These are phyloP conservation scores for Serilophus lunatus DNA, from an alignment of 2,113 vertebrate species.

Conservation along the genomic window DNA sequence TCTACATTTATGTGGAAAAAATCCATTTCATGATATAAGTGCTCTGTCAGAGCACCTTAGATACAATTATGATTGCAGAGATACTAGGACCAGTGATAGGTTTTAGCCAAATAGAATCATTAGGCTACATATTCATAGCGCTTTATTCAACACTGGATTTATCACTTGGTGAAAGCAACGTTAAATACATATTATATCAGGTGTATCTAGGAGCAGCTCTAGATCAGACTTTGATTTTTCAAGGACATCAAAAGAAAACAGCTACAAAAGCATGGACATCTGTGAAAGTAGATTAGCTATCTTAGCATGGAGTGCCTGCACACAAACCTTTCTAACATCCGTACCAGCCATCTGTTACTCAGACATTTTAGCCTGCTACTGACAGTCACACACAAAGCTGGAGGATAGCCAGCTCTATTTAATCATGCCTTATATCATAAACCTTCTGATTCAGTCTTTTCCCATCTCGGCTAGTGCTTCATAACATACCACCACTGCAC, in stretches of 20 bases:
- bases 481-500: background rate
- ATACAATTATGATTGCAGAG: background rate
- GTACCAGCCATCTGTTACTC: constrained; percentile 31
- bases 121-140: background rate
- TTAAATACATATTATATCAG: background rate
- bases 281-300: constrained; percentile 51
- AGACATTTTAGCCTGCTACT: background rate
- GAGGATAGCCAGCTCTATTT: background rate
- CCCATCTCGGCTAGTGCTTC: background rate
- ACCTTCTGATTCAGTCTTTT: background rate
- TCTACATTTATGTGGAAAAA: background rate
- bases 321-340: constrained; percentile 36
- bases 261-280: constrained; percentile 45
- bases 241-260: constrained; percentile 47
- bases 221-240: background rate
- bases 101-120: background rate
- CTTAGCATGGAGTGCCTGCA: constrained; percentile 27
- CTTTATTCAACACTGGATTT: background rate
- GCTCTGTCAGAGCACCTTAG: background rate
- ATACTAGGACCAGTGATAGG: background rate
- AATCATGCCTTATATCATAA: background rate
- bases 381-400: background rate
- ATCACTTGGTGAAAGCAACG: background rate
- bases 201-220: background rate
- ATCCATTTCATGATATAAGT: background rate